phyloP scores from a whole-genome alignment of 2,888 invertebrate genomes.

The Sclerodermus sp. region DNA sequence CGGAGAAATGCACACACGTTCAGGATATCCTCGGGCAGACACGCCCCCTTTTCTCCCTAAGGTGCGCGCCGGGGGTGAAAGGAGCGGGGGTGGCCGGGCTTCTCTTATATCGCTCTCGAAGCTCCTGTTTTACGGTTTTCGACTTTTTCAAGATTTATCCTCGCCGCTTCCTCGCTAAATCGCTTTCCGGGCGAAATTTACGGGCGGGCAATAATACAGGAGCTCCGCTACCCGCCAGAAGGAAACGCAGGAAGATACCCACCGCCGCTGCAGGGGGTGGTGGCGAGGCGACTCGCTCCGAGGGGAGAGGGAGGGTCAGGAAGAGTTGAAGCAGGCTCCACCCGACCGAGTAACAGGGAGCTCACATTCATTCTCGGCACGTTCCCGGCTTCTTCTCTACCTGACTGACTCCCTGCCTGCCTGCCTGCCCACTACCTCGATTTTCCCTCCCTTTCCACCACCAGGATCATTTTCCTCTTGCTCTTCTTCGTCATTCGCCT shows the following conservation, averaged over 20 bases:
- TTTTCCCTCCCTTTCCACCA: background rate
- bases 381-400: slow-evolving; percentile 45
- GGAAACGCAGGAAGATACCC: background rate
- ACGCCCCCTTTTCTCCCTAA: slow-evolving; percentile 32
- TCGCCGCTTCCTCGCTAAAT: slow-evolving; percentile 56
- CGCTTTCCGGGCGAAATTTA: slow-evolving; percentile 57
- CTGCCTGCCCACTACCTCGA: background rate
- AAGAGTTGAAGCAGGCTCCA: slow-evolving; percentile 27
- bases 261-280: background rate
- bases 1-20: slow-evolving; percentile 26
- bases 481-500: too few species aligned
- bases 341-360: slow-evolving; percentile 36
- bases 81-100: slow-evolving; percentile 5
- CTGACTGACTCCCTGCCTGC: slow-evolving; percentile 31
- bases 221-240: background rate
- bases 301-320: slow-evolving; percentile 9
- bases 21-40: slow-evolving; percentile 23
- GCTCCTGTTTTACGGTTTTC: slow-evolving; percentile 51
- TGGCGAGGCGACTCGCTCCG: background rate
- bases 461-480: slow-evolving; percentile 2
- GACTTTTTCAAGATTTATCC: slow-evolving; percentile 57
- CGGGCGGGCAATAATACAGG: slow-evolving; percentile 54
- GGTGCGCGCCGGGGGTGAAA: slow-evolving; percentile 17
- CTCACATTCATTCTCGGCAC: slow-evolving; percentile 49
- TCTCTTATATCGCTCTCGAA: too few species aligned